A percentile compares a stretch with the other conserved stretches of the same genome.
These are phyloP conservation scores for Phytoseiulus persimilis DNA, from an alignment of 2,888 invertebrate species.

Conservation along the genomic window DNA sequence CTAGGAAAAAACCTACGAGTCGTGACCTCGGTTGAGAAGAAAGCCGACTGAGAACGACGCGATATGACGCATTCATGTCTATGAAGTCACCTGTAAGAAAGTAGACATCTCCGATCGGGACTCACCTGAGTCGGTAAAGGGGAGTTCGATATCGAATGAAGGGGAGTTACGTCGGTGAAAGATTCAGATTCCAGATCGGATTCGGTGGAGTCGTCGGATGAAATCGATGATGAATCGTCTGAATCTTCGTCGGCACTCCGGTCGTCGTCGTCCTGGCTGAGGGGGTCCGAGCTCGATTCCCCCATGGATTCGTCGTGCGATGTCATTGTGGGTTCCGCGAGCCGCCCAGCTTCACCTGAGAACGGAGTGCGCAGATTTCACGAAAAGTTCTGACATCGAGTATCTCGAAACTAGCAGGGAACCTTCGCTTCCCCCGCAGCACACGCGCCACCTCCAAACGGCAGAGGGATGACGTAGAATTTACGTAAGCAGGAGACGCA, in stretches of 20 bases:
- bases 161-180: constrained; percentile 32
- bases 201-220: constrained; percentile 14
- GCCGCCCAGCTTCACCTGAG: background rate
- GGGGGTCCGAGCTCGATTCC: constrained; percentile 17
- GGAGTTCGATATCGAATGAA: constrained; percentile 28
- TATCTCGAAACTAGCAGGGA: background rate
- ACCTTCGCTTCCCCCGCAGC: background rate
- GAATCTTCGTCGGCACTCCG: background rate
- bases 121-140: constrained; percentile 7
- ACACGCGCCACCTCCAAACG: background rate
- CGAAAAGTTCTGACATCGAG: background rate
- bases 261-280: constrained; percentile 17
- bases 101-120: background rate
- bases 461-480: background rate
- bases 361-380: background rate
- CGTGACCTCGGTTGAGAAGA: background rate
- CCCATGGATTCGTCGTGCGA: constrained; percentile 25
- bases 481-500: background rate
- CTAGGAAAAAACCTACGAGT: background rate
- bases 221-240: constrained; percentile 17
- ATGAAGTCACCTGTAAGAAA: background rate
- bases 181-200: constrained; percentile 29
- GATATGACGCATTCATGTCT: background rate
- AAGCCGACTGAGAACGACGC: no score
- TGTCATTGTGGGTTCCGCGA: background rate